These are phyloP conservation scores for Drosophila novamexicana DNA, from an alignment of 1,140 invertebrate genomes.

Conservation along the genomic window DNA sequence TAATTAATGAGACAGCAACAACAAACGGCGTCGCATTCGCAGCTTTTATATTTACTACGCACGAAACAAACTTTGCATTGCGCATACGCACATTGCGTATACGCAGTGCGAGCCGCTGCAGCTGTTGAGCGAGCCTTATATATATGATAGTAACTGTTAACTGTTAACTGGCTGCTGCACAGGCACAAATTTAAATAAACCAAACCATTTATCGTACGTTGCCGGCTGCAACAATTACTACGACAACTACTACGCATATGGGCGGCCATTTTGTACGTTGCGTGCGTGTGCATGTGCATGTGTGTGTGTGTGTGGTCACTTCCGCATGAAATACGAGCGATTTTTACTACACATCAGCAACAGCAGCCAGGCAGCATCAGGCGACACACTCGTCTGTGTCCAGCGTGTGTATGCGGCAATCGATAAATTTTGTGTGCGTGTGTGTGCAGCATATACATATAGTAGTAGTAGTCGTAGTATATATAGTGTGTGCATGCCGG, in stretches of 20 bases:
- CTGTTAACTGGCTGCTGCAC: constrained; percentile 25
- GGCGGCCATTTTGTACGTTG: constrained; percentile 47
- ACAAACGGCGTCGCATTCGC: constrained; percentile 9
- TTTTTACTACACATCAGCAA: constrained; percentile 78
- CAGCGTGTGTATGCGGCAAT: constrained; percentile 68
- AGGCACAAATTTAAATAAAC: constrained; percentile 74
- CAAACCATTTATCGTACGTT: constrained; percentile 62
- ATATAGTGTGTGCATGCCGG: constrained; percentile 53
- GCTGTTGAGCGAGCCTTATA: constrained; percentile 13
- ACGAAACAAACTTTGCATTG: constrained; percentile 33
- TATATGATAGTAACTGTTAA: constrained; percentile 25
- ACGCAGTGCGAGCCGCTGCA: constrained; percentile 64
- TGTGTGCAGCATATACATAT: constrained; percentile 8
- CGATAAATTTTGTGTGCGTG: constrained; percentile 68
- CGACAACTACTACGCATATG: constrained; percentile 62
- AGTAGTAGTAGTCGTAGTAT: background rate
- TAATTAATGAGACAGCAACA: constrained; percentile 61
- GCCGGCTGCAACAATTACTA: constrained; percentile 65
- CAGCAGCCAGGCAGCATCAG: constrained; percentile 40
- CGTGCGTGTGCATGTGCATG: constrained; percentile 13
- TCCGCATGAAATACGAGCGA: constrained; percentile 79
- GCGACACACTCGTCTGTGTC: constrained; percentile 24
- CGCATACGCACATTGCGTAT: constrained; percentile 74
- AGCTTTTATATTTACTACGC: constrained; percentile 11
- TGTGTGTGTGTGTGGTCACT: constrained; percentile 61